Conservation (phyloP, 2,888 invertebrate species). For the Carabus problematicus region DNA sequence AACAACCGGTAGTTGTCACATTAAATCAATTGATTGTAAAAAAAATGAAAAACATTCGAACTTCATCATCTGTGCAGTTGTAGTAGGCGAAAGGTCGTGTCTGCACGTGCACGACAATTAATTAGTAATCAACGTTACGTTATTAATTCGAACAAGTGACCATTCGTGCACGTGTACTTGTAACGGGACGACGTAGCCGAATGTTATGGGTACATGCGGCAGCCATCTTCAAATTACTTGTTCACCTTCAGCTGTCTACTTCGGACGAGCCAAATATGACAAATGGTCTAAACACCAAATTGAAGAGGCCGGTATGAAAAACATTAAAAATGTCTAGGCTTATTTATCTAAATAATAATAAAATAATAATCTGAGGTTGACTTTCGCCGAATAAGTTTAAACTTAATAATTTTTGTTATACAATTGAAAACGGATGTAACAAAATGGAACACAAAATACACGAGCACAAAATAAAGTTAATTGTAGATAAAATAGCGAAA, state of each 20-base stretch:
- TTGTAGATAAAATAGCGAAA: background rate
- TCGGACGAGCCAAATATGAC: conserved; percentile 30
- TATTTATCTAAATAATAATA: too few species aligned
- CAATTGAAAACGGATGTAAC: too few species aligned
- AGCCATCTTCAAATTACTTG: conserved; percentile 26
- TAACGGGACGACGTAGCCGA: background rate
- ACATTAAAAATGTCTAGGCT: too few species aligned
- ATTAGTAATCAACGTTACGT: conserved; percentile 30
- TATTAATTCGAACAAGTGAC: conserved; percentile 19
- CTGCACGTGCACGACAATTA: conserved; percentile 16
- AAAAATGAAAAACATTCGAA: conserved; percentile 5
- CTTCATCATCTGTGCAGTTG: conserved; percentile 17
- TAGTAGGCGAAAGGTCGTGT: conserved; percentile 22
- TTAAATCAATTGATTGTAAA: background rate
- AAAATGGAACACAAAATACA: background rate
- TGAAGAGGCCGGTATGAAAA: conserved; percentile 3
- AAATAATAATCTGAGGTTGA: too few species aligned
- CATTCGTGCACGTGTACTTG: conserved; percentile 3
- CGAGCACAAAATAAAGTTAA: conserved; percentile 13
- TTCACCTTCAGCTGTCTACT: conserved; percentile 33
- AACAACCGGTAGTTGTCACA: conserved; percentile 3
- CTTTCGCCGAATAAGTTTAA: too few species aligned
- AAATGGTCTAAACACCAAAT: conserved; percentile 30
- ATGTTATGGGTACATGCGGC: conserved; percentile 1
- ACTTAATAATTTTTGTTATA: too few species aligned